These are phyloP conservation scores for Diadegma fenestrale DNA, from an alignment of 2,888 invertebrate genomes.

Conservation along the genomic window DNA sequence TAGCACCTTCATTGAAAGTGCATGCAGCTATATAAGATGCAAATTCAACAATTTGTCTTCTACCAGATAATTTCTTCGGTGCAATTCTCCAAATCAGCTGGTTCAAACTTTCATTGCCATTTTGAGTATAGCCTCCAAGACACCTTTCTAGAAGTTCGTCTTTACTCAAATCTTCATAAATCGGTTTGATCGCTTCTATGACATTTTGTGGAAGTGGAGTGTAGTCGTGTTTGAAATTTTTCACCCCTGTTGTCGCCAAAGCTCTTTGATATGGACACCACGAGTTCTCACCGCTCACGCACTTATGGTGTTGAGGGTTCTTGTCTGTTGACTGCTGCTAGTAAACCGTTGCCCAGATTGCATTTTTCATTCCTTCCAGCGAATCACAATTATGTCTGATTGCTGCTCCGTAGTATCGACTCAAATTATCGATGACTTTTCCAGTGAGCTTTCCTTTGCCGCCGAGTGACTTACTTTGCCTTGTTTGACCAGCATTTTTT, in stretches of 20 bases:
- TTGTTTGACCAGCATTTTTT: no score
- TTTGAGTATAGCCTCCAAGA: constrained; percentile 72
- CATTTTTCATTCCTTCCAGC: constrained; percentile 68
- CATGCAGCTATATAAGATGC: constrained; percentile 32
- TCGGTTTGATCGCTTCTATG: constrained; percentile 71
- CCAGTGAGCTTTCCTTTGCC: no score
- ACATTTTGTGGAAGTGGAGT: constrained; percentile 72
- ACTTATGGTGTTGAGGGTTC: constrained; percentile 58
- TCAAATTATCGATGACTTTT: no score
- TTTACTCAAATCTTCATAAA: no score
- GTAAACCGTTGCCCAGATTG: constrained; percentile 63
- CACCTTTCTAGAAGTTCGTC: constrained; percentile 72
- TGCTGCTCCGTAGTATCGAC: no score
- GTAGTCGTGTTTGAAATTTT: constrained; percentile 71
- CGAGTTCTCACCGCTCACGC: constrained; percentile 67
- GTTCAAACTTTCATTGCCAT: constrained; percentile 77
- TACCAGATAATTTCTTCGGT: constrained; percentile 69
- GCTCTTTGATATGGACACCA: constrained; percentile 54
- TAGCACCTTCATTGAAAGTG: constrained; percentile 37
- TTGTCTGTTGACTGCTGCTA: constrained; percentile 64
- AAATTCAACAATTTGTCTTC: constrained; percentile 49
- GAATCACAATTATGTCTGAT: no score
- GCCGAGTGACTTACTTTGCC: no score
- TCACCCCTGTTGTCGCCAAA: constrained; percentile 60
- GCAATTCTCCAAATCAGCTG: constrained; percentile 76